phyloP scores from a whole-genome alignment of 2,888 invertebrate species.

The Parnassius glacialis region DNA sequence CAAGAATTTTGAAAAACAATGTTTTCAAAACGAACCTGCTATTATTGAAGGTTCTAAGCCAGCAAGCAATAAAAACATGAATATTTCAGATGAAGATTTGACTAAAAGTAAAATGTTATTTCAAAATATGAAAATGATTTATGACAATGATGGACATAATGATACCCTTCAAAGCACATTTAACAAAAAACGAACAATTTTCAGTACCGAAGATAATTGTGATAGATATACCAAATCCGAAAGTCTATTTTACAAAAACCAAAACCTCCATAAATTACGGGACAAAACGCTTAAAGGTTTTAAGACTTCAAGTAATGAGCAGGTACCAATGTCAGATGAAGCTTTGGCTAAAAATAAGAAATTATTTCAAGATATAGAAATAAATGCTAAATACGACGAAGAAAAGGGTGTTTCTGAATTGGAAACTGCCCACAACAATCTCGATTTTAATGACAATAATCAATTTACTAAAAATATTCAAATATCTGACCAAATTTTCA shows the following conservation, averaged over 20 bases:
- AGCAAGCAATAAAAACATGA: constrained; percentile 49
- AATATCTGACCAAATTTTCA: neutral
- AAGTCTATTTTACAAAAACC: too few relatives aligned
- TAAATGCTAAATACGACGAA: neutral
- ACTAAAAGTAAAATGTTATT: constrained; percentile 49
- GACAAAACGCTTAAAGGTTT: too few relatives aligned
- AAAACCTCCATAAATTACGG: too few relatives aligned
- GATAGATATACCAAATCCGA: neutral
- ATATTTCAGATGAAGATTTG: constrained; percentile 45
- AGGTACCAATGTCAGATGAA: neutral
- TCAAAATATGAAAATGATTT: constrained; percentile 33
- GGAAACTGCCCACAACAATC: neutral
- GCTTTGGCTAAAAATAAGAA: neutral
- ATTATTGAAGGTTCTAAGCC: constrained; percentile 43
- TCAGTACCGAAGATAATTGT: neutral
- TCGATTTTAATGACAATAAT: too few relatives aligned
- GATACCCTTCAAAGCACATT: neutral
- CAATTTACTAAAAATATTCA: too few relatives aligned
- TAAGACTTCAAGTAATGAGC: too few relatives aligned
- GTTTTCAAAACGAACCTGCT: constrained; percentile 14
- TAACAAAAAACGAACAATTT: neutral
- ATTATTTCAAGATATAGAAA: neutral
- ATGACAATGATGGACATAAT: neutral
- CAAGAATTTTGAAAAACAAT: constrained; percentile 1
- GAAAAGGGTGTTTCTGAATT: neutral